Evolutionary conservation across 1,140 invertebrate genomes (phyloP), one percentile per base, ranked within the genome.

Genomic region (Antheraea mylitta): DNA sequence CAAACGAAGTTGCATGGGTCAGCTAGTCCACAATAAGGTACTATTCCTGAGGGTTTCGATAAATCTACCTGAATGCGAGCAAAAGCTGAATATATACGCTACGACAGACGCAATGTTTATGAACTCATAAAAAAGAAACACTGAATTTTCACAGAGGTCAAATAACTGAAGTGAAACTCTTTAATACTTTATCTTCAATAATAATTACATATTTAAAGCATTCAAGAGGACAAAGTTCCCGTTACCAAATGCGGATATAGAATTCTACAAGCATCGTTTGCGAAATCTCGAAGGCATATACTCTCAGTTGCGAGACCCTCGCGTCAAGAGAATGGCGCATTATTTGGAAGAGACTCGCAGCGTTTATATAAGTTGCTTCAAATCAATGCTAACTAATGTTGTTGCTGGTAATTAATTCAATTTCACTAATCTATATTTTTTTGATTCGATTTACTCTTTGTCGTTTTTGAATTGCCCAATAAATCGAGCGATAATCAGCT

Each of bases 271-370:
- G 4, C 90, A 92, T 0, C 93, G 96, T 45, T 85, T 96, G 1
- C 94, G 95, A 36, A 96, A 97, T 90, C 92, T 98, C 3, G 96
- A 98, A 85, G 96, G 95, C 59, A 96, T 99, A 71, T 97, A 97
- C 77, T 95, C 96, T 66, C 98, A 99, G 81, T 82, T 97, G 62
- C 91, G 94, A 42, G 96, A 97, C 82, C 95, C 95, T 8, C 92
- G 96, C 75, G 96, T 98, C 0, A 95, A 96, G 78, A 96, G 95
- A 75, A 97, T 98, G 94, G 96, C 95, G 0, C 93, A 94, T 65
- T 94, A 97, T 58, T 83, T 98, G 5, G 95, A 97, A 82, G 89
- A 94, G 68, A 95, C 95, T 0, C 90, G 95, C 42, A 97, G 96
- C 70, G 95, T 95, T 18, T 97, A 97, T 82, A 93, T 95, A 37